Percentiles rank a stretch among this genome's conserved stretches.
Evolutionary conservation across 1,140 invertebrate genomes (phyloP).

Genomic region (Zaprionus africanus): DNA sequence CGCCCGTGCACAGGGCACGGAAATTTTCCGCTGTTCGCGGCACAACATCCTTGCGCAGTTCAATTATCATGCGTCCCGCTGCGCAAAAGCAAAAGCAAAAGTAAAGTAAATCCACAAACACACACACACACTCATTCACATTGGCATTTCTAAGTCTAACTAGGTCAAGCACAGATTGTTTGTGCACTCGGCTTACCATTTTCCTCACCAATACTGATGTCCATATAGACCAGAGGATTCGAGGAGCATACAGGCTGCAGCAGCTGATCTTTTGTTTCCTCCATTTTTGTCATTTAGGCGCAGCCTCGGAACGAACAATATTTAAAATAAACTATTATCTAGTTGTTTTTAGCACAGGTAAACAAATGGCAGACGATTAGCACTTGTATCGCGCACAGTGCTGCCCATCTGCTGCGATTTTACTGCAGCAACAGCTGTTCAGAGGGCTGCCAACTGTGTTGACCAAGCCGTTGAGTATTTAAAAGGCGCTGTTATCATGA

Average conservation of each 20-base stretch:
- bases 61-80: constrained; percentile 92
- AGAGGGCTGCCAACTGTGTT: constrained; percentile 32
- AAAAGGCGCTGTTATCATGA: background rate
- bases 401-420: constrained; percentile 24
- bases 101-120: background rate
- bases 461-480: background rate
- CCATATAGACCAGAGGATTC: constrained; percentile 88
- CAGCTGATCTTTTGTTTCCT: constrained; percentile 39
- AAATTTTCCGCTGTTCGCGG: constrained; percentile 97
- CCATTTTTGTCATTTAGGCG: constrained; percentile 50
- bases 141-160: constrained; percentile 13
- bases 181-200: constrained; percentile 74
- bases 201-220: constrained; percentile 88
- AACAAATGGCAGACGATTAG: constrained; percentile 47
- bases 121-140: background rate
- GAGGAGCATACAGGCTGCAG: constrained; percentile 50
- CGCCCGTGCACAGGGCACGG: constrained; percentile 94
- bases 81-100: constrained; percentile 28
- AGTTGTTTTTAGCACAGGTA: constrained; percentile 21
- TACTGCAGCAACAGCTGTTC: constrained; percentile 29
- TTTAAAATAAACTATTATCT: constrained; percentile 7
- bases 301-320: constrained; percentile 14
- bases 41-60: constrained; percentile 93
- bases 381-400: constrained; percentile 3
- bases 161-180: constrained; percentile 30